phyloP scores from a whole-genome alignment of 1,140 invertebrate species.

The Nilaparvata lugens region DNA sequence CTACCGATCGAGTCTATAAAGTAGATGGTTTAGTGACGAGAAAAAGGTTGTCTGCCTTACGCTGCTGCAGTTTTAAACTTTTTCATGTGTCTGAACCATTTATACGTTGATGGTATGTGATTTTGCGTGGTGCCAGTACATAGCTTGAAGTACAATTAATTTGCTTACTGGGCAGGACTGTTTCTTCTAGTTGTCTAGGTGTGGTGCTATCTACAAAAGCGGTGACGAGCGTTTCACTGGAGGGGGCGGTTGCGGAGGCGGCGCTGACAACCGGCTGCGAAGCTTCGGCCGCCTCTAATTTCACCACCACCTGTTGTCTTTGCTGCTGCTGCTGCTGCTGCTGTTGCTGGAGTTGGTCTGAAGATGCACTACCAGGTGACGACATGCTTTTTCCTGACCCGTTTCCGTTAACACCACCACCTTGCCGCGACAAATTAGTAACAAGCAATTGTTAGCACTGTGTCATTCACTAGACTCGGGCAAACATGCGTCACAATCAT shows the following conservation, averaged over 20 bases:
- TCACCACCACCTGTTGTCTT: slow-evolving; percentile 13
- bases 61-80: too few relatives aligned
- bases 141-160: background rate
- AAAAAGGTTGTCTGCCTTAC: too few relatives aligned
- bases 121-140: background rate
- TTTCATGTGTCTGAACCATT: too few relatives aligned
- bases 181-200: slow-evolving; percentile 25
- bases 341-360: slow-evolving; percentile 10
- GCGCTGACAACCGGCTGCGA: slow-evolving; percentile 3
- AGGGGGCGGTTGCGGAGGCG: background rate
- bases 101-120: too few relatives aligned
- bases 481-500: too few relatives aligned
- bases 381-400: background rate
- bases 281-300: slow-evolving; percentile 15
- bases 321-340: slow-evolving; percentile 14
- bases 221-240: slow-evolving; percentile 20
- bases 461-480: too few relatives aligned
- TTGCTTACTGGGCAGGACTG: slow-evolving; percentile 19
- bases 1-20: too few relatives aligned
- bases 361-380: slow-evolving; percentile 14
- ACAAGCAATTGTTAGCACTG: too few relatives aligned
- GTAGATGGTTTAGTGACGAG: too few relatives aligned
- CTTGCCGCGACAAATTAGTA: background rate
- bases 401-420: background rate
- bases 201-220: slow-evolving; percentile 27